Evolutionary conservation across 2,113 vertebrate species (phyloP).

Genomic region (Equus przewalskii): DNA sequence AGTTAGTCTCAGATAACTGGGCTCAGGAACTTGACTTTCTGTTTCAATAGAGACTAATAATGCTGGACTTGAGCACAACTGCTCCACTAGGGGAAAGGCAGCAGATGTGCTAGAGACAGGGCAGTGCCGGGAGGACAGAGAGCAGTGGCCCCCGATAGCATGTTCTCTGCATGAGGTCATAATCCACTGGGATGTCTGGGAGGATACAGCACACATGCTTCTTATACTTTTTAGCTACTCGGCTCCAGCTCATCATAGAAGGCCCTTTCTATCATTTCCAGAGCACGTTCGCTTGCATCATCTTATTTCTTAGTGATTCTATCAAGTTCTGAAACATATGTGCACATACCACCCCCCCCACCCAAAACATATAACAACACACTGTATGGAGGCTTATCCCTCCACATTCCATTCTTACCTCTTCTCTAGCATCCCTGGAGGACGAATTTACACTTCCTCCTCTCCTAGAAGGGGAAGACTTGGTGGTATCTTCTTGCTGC

Average conservation of each 20-base stretch:
- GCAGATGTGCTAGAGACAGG: background rate
- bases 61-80: background rate
- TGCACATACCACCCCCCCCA: background rate
- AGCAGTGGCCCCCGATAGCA: background rate
- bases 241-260: background rate
- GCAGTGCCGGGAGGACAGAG: background rate
- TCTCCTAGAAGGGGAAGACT: slow-evolving; percentile 60
- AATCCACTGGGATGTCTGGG: background rate
- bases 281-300: background rate
- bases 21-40: background rate
- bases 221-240: background rate
- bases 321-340: background rate
- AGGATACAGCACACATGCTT: background rate
- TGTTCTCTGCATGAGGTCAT: slow-evolving; percentile 66
- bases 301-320: background rate
- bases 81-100: background rate
- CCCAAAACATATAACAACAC: background rate
- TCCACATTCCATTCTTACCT: slow-evolving; percentile 89
- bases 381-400: accelerated
- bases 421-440: slow-evolving; percentile 93
- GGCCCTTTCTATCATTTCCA: background rate
- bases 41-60: background rate
- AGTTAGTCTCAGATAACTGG: background rate
- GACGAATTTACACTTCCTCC: slow-evolving; percentile 88
- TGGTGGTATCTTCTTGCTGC: slow-evolving; percentile 92